These are phyloP conservation scores for Congeria kusceri DNA, from an alignment of 2,888 invertebrate genomes.

Conservation along the genomic window DNA sequence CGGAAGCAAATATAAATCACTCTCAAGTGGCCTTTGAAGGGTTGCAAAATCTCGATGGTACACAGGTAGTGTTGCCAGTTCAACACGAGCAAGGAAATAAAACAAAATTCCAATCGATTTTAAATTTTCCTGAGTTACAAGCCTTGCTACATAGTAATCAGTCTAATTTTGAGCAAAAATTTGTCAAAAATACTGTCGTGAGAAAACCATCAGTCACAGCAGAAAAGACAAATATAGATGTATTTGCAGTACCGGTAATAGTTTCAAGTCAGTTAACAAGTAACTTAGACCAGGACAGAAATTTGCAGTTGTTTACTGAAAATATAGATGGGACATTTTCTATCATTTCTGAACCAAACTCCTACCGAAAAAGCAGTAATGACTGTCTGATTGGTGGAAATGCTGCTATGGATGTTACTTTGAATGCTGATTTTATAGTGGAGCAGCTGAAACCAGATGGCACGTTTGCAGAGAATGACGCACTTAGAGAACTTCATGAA, in stretches of 20 bases:
- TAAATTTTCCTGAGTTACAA: too few species aligned
- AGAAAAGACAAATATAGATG: slow-evolving; percentile 2
- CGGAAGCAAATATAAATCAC: too few species aligned
- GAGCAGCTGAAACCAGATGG: slow-evolving; percentile 35
- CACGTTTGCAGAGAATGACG: slow-evolving; percentile 23
- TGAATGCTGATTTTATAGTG: slow-evolving; percentile 1
- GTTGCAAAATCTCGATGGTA: too few species aligned
- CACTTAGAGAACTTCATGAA: not conserved
- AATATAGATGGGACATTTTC: slow-evolving; percentile 36
- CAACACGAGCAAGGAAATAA: too few species aligned
- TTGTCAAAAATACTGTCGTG: too few species aligned
- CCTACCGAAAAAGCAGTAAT: not conserved
- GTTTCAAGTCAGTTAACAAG: not conserved
- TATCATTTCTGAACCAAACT: not conserved
- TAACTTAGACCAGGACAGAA: slow-evolving; percentile 10
- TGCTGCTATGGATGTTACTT: slow-evolving; percentile 8
- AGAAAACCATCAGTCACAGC: slow-evolving; percentile 1
- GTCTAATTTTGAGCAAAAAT: too few species aligned
- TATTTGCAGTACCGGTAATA: not conserved
- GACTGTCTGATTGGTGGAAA: not conserved
- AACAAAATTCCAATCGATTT: too few species aligned
- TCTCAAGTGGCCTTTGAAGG: too few species aligned
- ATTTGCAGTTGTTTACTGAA: slow-evolving; percentile 38
- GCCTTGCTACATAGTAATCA: too few species aligned
- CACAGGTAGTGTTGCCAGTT: too few species aligned